Evolutionary conservation across 2,888 invertebrate species (phyloP), one percentile per base, ranked within the genome.

Genomic region (Hermaeophaga mercurialis): DNA sequence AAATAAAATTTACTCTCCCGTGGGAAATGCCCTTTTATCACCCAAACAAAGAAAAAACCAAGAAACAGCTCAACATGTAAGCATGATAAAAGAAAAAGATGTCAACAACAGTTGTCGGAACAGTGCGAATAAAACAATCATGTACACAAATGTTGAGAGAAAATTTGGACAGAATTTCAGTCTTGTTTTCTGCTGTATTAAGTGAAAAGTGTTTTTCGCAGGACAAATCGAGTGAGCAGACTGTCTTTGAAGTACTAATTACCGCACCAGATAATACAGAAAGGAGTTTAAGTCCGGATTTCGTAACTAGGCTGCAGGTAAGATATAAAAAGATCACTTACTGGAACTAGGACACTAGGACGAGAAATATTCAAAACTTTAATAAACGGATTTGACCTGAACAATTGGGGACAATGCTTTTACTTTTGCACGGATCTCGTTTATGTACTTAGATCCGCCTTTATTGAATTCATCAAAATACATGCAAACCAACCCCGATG

Each of bases 221-320:
- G 18, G 59, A 57, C 34, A 61, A 58, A 39, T 52, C 56, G n/a
- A 63, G 59, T 54, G 72, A 73, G 54, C 70, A 71, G 49, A 56
- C 68, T 26, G 67, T 71, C 24, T 77, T 72, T 66, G 76, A 77
- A 58, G 77, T 78, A 36, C 64, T 67, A 31, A 62, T 72, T 38
- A 66, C 71, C 36, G 70, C 70, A 31, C 72, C 75, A 41, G 66
- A 70, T 28, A 70, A 70, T 24, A 62, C 72, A 48, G 74, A 75
- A 56, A 66, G 75, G 59, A 68, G 73, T 59, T 69, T 73, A 33
- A 75, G 76, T 66, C 68, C 70, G 49, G 78, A 78, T 71, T 76
- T 78, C 63, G 69, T 78, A 59, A 68, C 62, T 60, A 73, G 78
- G 64, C 69, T 78, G 59, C 78, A 78, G 77, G 77, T 77, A 70